These are phyloP conservation scores for Acropora yongei DNA, from an alignment of 64 coral and sea anemone species.

Conservation along the genomic window DNA sequence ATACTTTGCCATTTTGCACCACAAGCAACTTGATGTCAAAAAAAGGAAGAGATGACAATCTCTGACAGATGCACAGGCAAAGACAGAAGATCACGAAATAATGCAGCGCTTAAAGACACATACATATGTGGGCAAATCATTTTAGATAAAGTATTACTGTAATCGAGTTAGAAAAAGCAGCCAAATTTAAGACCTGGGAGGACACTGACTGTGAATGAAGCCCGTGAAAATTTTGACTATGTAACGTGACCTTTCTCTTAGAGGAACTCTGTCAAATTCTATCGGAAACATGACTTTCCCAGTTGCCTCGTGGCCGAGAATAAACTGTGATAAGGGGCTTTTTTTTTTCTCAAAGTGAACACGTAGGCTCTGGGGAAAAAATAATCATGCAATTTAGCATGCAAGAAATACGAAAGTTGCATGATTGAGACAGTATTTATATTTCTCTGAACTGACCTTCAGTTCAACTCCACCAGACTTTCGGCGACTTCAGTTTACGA, in stretches of 20 bases:
- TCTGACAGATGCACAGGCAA: background rate
- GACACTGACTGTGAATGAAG: conserved; percentile 10
- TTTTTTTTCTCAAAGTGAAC: background rate
- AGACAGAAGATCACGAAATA: conserved; percentile 3
- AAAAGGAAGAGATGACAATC: conserved; percentile 7
- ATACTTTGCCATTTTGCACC: conserved; percentile 2
- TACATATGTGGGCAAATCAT: conserved; percentile 6
- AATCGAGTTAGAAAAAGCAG: background rate
- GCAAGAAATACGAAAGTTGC: conserved; percentile 2
- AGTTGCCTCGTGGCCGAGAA: background rate
- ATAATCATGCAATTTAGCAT: background rate
- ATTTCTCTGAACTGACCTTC: background rate
- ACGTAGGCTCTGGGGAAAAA: background rate
- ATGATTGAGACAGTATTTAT: background rate
- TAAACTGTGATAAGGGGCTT: background rate
- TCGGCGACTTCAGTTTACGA: background rate
- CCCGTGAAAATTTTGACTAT: background rate
- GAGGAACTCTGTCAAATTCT: background rate
- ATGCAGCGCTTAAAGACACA: conserved; percentile 8
- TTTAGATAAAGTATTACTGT: conserved; percentile 11
- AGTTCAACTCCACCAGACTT: background rate
- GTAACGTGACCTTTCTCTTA: background rate
- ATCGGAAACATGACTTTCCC: background rate
- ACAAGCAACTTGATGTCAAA: background rate
- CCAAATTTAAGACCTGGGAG: background rate